Conservation (phyloP, 2,888 invertebrate genomes). For the Galerucella calmariensis region DNA sequence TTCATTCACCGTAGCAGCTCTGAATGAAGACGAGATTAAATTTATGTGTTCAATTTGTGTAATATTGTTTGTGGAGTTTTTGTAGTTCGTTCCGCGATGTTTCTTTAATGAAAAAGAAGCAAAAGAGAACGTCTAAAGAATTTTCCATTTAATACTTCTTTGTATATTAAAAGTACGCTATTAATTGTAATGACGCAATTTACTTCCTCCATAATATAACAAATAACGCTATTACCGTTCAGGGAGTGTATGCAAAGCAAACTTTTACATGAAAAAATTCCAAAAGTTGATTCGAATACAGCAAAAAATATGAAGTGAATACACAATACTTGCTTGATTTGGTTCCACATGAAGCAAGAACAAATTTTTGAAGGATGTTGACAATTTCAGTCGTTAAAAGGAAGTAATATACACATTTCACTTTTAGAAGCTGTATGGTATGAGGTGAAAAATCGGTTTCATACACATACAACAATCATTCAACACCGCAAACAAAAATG, state of each 20-base stretch:
- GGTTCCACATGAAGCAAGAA: too few species aligned
- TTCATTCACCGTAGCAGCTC: constrained; percentile 28
- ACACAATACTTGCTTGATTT: too few species aligned
- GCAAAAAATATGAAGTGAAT: too few species aligned
- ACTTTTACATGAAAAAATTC: neutral
- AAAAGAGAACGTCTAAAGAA: neutral
- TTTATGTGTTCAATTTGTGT: constrained; percentile 32
- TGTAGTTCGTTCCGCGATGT: constrained; percentile 22
- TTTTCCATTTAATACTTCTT: constrained; percentile 7
- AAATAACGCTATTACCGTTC: neutral
- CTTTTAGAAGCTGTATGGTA: too few species aligned
- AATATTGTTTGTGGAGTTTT: constrained; percentile 23
- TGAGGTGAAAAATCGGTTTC: too few species aligned
- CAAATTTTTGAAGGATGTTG: too few species aligned
- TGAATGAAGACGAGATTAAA: constrained; percentile 29
- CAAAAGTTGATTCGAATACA: too few species aligned
- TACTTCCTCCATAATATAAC: neutral
- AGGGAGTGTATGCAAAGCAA: neutral
- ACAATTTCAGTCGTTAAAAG: too few species aligned
- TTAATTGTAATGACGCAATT: constrained; percentile 1
- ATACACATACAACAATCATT: too few species aligned
- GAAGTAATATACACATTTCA: too few species aligned
- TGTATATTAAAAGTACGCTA: constrained; percentile 1
- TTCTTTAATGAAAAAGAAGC: constrained; percentile 13
- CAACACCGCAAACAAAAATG: too few species aligned